These are phyloP conservation scores for Ovis canadensis DNA, from an alignment of 2,113 vertebrate species.

Conservation along the genomic window DNA sequence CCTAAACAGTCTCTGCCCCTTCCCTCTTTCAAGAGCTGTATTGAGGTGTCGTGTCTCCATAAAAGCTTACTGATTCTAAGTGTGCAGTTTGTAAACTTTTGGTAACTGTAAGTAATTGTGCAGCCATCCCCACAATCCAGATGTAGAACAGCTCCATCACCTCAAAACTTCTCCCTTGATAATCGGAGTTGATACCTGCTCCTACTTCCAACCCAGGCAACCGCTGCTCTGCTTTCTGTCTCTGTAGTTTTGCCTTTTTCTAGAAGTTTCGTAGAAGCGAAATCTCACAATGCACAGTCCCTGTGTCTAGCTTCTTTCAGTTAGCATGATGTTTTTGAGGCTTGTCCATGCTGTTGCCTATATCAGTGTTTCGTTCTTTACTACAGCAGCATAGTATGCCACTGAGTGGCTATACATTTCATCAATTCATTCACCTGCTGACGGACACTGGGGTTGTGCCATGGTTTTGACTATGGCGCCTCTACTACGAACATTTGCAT, in stretches of 20 bases:
- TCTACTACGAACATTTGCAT: background rate
- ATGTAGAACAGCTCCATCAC: background rate
- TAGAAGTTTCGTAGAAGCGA: background rate
- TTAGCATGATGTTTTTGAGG: background rate
- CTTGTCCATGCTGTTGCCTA: background rate
- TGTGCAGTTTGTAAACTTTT: background rate
- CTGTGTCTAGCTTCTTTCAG: background rate
- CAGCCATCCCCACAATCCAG: too few relatives aligned
- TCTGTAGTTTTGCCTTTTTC: background rate
- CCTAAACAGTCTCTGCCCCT: background rate
- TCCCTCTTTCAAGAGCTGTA: background rate
- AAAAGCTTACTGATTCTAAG: background rate
- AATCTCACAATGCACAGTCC: background rate
- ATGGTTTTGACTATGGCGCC: background rate
- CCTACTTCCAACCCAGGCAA: background rate
- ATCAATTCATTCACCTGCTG: background rate
- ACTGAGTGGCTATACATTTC: background rate
- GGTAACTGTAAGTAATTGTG: background rate
- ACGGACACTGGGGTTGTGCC: background rate
- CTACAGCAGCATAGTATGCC: background rate
- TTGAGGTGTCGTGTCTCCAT: background rate
- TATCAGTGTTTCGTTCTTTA: background rate
- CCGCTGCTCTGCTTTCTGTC: background rate
- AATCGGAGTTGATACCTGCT: background rate
- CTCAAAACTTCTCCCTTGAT: background rate